phyloP scores from a whole-genome alignment of 2,888 invertebrate genomes.

The Agriopis aurantiaria region DNA sequence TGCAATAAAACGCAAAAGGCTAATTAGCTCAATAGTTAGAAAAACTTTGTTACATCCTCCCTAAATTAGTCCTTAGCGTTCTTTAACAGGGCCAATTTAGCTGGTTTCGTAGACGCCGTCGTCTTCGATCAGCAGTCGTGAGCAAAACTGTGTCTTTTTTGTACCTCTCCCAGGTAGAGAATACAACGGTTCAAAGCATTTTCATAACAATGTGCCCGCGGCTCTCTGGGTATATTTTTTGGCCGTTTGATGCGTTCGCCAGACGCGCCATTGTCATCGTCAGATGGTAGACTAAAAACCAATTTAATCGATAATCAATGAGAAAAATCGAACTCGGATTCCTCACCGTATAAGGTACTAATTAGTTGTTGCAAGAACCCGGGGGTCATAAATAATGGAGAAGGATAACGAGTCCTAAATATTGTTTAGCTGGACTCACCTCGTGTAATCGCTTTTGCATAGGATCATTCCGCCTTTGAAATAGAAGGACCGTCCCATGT shows the following conservation, averaged over 20 bases:
- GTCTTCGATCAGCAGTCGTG: constrained; percentile 72
- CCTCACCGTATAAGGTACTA: constrained; percentile 67
- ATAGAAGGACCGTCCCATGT: constrained; percentile 96
- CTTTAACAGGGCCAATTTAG: constrained; percentile 80
- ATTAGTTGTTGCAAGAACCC: constrained; percentile 63
- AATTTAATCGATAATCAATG: constrained; percentile 77
- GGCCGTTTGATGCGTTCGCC: constrained; percentile 76
- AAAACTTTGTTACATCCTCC: constrained; percentile 73
- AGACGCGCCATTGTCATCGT: constrained; percentile 84
- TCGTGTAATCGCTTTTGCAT: constrained; percentile 97
- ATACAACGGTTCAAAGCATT: constrained; percentile 80
- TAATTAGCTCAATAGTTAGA: constrained; percentile 60
- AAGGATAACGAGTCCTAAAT: constrained; percentile 22
- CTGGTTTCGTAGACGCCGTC: constrained; percentile 61
- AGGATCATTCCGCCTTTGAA: constrained; percentile 97
- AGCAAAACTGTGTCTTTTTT: constrained; percentile 79
- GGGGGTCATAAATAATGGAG: constrained; percentile 44
- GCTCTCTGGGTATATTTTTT: constrained; percentile 81
- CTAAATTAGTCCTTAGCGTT: constrained; percentile 80
- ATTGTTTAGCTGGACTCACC: constrained; percentile 86
- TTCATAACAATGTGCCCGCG: constrained; percentile 85
- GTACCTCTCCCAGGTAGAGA: constrained; percentile 79
- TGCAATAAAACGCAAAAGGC: constrained; percentile 53
- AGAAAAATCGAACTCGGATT: constrained; percentile 72
- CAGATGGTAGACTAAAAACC: constrained; percentile 81